Percentiles rank a stretch among this genome's conserved stretches.
Conservation (phyloP, 2,888 invertebrate genomes). For the Corbicula japonica region DNA sequence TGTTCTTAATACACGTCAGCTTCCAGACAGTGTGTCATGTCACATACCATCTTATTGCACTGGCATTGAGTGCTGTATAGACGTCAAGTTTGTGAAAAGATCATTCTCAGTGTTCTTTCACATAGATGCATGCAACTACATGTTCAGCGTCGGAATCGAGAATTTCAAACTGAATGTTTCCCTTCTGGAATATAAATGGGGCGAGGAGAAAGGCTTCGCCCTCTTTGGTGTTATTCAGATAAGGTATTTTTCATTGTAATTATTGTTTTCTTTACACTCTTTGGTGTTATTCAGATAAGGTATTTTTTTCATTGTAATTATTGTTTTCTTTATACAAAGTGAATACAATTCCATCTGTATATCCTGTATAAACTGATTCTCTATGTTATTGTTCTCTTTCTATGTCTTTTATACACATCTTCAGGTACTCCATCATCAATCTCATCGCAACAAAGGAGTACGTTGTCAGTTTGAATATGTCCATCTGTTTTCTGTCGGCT, state of each 20-base stretch:
- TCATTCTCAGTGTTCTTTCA: slow-evolving; percentile 64
- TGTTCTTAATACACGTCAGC: slow-evolving; percentile 12
- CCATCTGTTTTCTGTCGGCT: slow-evolving; percentile 34
- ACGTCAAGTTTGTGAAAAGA: slow-evolving; percentile 50
- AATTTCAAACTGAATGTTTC: slow-evolving; percentile 61
- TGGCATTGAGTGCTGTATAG: slow-evolving; percentile 72
- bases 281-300: slow-evolving; percentile 25
- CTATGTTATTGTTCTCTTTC: no score
- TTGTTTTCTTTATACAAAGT: no score
- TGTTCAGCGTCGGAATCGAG: slow-evolving; percentile 69
- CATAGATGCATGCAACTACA: slow-evolving; percentile 71
- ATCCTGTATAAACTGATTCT: no score
- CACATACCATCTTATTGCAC: slow-evolving; percentile 69
- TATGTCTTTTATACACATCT: no score
- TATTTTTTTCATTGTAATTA: neutral
- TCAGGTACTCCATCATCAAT: slow-evolving; percentile 40
- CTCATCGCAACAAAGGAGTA: slow-evolving; percentile 38
- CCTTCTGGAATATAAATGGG: slow-evolving; percentile 69
- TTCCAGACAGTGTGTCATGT: slow-evolving; percentile 64
- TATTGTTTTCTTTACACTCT: slow-evolving; percentile 40
- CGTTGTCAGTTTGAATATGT: slow-evolving; percentile 38
- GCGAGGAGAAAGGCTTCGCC: slow-evolving; percentile 45
- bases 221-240: slow-evolving; percentile 36
- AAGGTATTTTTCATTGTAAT: slow-evolving; percentile 35
- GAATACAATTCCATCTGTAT: no score